Conservation (phyloP, 2,888 invertebrate genomes). For the Brachyptera risi region DNA sequence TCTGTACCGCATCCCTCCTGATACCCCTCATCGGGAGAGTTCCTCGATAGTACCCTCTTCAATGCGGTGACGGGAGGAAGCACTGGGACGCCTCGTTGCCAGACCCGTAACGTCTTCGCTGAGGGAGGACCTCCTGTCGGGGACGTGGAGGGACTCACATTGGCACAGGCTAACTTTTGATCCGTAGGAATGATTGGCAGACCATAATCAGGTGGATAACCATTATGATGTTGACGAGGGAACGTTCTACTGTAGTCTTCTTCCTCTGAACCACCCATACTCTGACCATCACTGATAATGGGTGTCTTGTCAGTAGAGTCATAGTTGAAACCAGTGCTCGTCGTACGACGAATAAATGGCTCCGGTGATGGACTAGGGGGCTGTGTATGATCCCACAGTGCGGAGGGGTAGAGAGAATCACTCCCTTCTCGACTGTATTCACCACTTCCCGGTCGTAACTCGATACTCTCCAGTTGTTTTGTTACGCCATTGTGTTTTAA, state of each 20-base stretch:
- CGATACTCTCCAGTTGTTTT: constrained; percentile 38
- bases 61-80: constrained; percentile 80
- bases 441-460: constrained; percentile 62
- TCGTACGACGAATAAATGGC: constrained; percentile 52
- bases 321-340: constrained; percentile 50
- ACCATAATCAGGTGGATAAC: constrained; percentile 75
- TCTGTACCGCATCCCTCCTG: constrained; percentile 91
- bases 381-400: constrained; percentile 64
- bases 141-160: constrained; percentile 42
- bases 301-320: constrained; percentile 70
- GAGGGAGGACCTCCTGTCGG: constrained; percentile 46
- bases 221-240: constrained; percentile 47
- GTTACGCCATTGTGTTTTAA: constrained; percentile 8
- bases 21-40: constrained; percentile 86
- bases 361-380: constrained; percentile 33
- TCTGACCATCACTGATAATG: constrained; percentile 54
- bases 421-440: constrained; percentile 69
- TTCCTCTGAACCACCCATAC: constrained; percentile 40
- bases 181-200: constrained; percentile 51
- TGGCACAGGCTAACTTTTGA: constrained; percentile 38
- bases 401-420: constrained; percentile 52
- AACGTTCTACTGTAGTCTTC: constrained; percentile 58
- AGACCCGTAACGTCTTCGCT: constrained; percentile 78
- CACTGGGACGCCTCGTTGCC: constrained; percentile 84
- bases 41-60: constrained; percentile 78